Evolutionary conservation across 2,797 vertebrate species (phyloP), one percentile per base, ranked within the genome.

Genomic region (Oryzias sinensis): DNA sequence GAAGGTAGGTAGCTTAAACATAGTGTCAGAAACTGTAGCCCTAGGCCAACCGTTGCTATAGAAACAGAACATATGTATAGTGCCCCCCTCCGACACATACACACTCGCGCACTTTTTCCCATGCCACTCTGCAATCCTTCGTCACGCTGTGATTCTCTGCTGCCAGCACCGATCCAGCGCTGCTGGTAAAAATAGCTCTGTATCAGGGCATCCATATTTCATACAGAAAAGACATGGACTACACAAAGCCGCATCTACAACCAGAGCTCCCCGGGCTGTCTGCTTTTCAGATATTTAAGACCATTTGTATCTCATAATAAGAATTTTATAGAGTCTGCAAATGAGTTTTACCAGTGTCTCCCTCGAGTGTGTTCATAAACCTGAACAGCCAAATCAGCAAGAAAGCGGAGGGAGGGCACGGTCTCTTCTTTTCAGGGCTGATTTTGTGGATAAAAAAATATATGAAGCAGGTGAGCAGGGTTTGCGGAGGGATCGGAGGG

Each of bases 171-270:
- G 80, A 89, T 87, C 84, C 82, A 84, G 82, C 22, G 76, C 81
- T 72, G 80, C 46, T 71, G 84, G 81, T 89, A 90, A 90, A 91
- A 91, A 91, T 91, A 90, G 88, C 82, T 81, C 85, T 72, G 72
- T 87, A 86, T 83, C 83, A 79, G 77, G 68, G 75, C 87, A 90
- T 90, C 76, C 80, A 89, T 90, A 85, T 90, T 89, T 90, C 68
- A 90, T 87, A 76, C 73, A 71, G 72, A 83, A 84, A 59, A 80
- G 77, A 69, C 71, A 16, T 33, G 62, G 62, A 84, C 69, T 76
- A 74, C 82, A 74, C 74, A 59, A 69, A 69, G 83, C 76, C 74
- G 74, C 75, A 82, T 83, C 83, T 75, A 70, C 69, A 65, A 71
- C 70, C 68, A 40, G 43, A 65, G 77, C 74, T 74, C 79, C 67